Percentiles rank a stretch among this genome's conserved stretches.
These are phyloP conservation scores for Petrocephalus microphthalmus DNA, from an alignment of 2,113 vertebrate genomes.

Conservation along the genomic window DNA sequence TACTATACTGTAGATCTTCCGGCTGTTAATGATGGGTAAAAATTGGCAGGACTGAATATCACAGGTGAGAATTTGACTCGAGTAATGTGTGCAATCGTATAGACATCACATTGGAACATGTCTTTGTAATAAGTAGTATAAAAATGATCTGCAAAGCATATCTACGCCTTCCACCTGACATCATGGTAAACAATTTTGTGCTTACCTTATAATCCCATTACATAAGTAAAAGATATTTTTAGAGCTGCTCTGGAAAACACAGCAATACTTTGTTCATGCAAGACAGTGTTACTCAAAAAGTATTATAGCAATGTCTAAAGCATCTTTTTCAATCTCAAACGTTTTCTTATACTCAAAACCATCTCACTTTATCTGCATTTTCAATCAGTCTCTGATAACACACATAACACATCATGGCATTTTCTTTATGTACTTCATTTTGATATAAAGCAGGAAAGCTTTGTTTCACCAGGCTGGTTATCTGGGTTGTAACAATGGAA, in stretches of 20 bases:
- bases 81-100: background rate
- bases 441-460: background rate
- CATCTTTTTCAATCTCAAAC: background rate
- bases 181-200: background rate
- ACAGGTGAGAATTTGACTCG: background rate
- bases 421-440: background rate
- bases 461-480: background rate
- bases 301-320: background rate
- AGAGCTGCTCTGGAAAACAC: background rate
- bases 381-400: background rate
- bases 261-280: background rate
- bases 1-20: background rate
- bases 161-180: background rate
- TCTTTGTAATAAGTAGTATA: background rate
- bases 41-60: background rate
- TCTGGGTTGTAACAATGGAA: background rate
- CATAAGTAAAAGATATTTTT: background rate
- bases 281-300: background rate
- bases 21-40: background rate
- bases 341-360: background rate
- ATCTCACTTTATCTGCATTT: background rate
- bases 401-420: background rate
- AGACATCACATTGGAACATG: background rate
- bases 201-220: background rate
- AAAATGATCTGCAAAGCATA: background rate